Percentiles rank a stretch among this genome's conserved stretches.
Conservation (phyloP, 1,140 invertebrate genomes). For the Drosophila athabasca region DNA sequence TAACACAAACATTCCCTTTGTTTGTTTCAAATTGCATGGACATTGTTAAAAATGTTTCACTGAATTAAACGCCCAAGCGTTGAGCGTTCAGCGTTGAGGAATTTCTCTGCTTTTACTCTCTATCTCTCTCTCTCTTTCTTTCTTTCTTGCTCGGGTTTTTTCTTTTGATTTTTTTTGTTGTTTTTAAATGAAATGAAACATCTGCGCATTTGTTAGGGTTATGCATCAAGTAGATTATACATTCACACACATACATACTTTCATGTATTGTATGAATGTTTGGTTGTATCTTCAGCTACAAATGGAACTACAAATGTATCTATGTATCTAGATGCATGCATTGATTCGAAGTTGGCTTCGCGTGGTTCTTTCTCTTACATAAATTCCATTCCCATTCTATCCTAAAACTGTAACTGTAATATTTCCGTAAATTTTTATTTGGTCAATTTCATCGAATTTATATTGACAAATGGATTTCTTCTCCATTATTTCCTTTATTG, state of each 20-base stretch:
- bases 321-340: too few relatives aligned
- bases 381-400: too few relatives aligned
- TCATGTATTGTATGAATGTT: conserved; percentile 27
- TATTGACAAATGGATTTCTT: too few relatives aligned
- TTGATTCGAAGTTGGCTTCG: too few relatives aligned
- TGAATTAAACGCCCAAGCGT: conserved; percentile 60
- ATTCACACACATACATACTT: conserved; percentile 18
- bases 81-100: conserved; percentile 62
- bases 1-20: conserved; percentile 81
- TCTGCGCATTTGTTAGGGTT: conserved; percentile 74
- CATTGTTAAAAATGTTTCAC: conserved; percentile 79
- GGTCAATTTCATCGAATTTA: too few relatives aligned
- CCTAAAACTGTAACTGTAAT: too few relatives aligned
- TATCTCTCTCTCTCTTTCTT: not conserved
- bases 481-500: conserved; percentile 31
- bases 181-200: conserved; percentile 70
- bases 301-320: not conserved
- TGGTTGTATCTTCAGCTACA: conserved; percentile 9
- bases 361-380: too few relatives aligned
- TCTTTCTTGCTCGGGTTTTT: not conserved
- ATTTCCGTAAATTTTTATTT: too few relatives aligned
- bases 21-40: conserved; percentile 80
- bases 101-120: conserved; percentile 53
- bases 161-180: conserved; percentile 13
- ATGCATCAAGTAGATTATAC: conserved; percentile 68